A percentile compares a stretch with the other conserved stretches of the same genome.
Conservation (phyloP, 2,797 vertebrate genomes). For the Glossophaga mutica region DNA sequence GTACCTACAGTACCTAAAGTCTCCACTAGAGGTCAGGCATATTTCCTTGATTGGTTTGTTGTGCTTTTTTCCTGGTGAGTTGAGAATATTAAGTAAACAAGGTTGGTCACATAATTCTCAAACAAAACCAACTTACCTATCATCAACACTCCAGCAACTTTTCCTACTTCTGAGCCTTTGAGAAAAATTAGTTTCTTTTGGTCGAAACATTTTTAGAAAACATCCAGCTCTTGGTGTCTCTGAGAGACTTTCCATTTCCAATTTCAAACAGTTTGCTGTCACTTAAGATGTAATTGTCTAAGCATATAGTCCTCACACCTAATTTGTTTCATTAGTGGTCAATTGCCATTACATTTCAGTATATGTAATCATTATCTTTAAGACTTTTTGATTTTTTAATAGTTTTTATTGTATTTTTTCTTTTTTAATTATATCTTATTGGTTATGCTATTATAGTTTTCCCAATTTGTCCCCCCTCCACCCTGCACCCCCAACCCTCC, state of each 20-base stretch:
- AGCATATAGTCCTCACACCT: conserved; percentile 40
- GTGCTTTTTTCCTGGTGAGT: neutral
- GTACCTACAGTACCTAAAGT: neutral
- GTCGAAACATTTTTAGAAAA: conserved; percentile 24
- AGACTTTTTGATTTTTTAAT: no score
- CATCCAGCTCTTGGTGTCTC: neutral
- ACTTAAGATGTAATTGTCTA: conserved; percentile 47
- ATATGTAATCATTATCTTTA: neutral
- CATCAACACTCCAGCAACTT: neutral
- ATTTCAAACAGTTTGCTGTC: conserved; percentile 55
- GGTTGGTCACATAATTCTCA: conserved; percentile 32
- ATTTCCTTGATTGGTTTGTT: neutral
- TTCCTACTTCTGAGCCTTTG: neutral
- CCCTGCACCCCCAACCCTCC: no score
- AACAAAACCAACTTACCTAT: conserved; percentile 15
- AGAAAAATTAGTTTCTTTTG: conserved; percentile 46
- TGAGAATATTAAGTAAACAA: conserved; percentile 22
- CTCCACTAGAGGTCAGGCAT: conserved; percentile 64
- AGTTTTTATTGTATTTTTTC: no score
- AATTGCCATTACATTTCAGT: conserved; percentile 35
- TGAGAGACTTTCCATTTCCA: neutral
- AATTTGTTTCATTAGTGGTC: conserved; percentile 62
- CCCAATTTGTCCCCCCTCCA: no score
- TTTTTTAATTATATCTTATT: no score
- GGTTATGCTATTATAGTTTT: no score